A percentile compares a stretch with the other conserved stretches of the same genome.
These are phyloP conservation scores for Notiomystis cincta DNA, from an alignment of 2,113 vertebrate genomes.

Conservation along the genomic window DNA sequence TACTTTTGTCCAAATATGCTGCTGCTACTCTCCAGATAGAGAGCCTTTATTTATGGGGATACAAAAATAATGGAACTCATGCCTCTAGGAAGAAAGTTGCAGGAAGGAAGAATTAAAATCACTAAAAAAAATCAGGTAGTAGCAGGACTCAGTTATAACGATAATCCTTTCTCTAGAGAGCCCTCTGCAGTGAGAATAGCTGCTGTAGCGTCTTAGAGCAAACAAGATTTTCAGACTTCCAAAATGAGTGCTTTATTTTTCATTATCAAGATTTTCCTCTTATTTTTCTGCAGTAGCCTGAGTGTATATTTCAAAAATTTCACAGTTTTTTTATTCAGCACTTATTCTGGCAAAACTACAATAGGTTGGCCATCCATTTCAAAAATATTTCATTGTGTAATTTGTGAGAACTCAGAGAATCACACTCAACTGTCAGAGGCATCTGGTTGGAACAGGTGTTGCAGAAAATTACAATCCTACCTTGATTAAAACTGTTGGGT, in stretches of 20 bases:
- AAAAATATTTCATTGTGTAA: slow-evolving; percentile 62
- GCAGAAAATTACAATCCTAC: slow-evolving; percentile 72
- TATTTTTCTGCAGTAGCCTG: slow-evolving; percentile 23
- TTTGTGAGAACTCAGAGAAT: slow-evolving; percentile 65
- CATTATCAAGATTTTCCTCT: neutral
- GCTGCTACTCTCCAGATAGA: neutral
- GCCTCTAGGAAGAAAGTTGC: neutral
- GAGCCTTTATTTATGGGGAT: neutral
- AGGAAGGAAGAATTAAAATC: neutral
- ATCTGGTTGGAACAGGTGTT: slow-evolving; percentile 75
- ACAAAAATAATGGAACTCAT: neutral
- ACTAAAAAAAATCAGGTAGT: neutral
- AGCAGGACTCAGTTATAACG: neutral
- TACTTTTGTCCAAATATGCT: neutral
- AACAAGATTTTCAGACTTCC: neutral
- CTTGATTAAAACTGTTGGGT: slow-evolving; percentile 69
- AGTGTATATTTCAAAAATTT: slow-evolving; percentile 15
- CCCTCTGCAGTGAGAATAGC: neutral
- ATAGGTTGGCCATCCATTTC: slow-evolving; percentile 32
- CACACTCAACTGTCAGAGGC: slow-evolving; percentile 58
- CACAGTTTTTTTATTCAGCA: slow-evolving; percentile 21
- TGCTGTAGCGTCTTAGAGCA: neutral
- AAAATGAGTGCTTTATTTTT: neutral
- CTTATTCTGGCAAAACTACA: slow-evolving; percentile 23
- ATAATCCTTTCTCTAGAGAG: neutral